phyloP scores from a whole-genome alignment of 92 coral and sea anemone genomes.

The Plumapathes pennacea region DNA sequence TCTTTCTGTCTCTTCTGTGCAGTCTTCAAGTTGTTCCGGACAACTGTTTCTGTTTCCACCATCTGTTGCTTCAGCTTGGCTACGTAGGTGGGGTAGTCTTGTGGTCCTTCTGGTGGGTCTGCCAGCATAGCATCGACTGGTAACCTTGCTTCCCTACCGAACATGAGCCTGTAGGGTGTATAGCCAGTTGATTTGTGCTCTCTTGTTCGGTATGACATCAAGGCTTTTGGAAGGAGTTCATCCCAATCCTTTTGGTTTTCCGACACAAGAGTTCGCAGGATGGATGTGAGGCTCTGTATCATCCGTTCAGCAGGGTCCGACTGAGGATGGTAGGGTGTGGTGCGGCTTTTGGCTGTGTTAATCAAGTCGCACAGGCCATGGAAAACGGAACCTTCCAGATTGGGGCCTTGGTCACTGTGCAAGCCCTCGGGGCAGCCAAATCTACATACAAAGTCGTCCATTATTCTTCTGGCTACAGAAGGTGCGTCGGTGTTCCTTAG shows the following conservation, averaged over 20 bases:
- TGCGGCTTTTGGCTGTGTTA: constrained; percentile 21
- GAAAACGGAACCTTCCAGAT: constrained; percentile 32
- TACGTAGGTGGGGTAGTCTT: constrained; percentile 20
- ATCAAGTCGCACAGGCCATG: constrained; percentile 33
- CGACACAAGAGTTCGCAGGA: constrained; percentile 8
- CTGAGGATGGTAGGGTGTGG: constrained; percentile 29
- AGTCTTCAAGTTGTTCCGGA: background rate
- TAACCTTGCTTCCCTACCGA: constrained; percentile 26
- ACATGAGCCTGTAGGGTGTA: constrained; percentile 32
- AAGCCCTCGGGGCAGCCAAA: constrained; percentile 36
- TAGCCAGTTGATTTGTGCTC: constrained; percentile 29
- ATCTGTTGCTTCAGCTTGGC: constrained; percentile 8
- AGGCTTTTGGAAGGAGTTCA: constrained; percentile 37
- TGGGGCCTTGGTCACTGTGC: constrained; percentile 47
- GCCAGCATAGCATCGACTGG: constrained; percentile 35
- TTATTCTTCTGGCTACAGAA: constrained; percentile 17
- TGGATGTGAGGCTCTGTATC: constrained; percentile 10
- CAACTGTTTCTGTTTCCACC: constrained; percentile 1
- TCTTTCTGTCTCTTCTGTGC: constrained; percentile 25
- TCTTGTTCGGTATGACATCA: constrained; percentile 19
- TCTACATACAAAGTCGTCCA: constrained; percentile 36
- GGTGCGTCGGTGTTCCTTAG: constrained; percentile 28
- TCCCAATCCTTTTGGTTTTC: constrained; percentile 35
- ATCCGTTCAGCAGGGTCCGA: constrained; percentile 13
- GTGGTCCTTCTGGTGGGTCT: constrained; percentile 12